Evolutionary conservation across 2,888 invertebrate genomes (phyloP).

Genomic region (Chymomyza procnemis): DNA sequence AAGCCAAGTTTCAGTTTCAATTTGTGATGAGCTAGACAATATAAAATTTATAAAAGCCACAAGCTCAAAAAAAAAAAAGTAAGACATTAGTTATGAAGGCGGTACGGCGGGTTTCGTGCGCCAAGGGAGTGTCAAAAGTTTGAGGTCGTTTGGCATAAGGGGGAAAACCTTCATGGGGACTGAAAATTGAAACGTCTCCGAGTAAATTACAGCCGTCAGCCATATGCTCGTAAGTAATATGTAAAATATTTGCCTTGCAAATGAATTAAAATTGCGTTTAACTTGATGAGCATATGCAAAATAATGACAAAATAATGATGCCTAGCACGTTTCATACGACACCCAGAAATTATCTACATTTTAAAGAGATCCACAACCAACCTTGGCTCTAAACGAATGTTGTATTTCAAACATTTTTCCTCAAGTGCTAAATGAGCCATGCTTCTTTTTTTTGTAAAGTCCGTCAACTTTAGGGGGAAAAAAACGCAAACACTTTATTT

Average conservation of each 20-base stretch:
- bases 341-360: background rate
- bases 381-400: background rate
- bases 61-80: background rate
- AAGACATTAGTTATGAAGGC: background rate
- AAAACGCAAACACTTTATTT: background rate
- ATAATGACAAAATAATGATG: background rate
- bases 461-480: background rate
- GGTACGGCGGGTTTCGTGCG: background rate
- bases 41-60: background rate
- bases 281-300: constrained; percentile 21
- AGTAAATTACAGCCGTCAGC: constrained; percentile 6
- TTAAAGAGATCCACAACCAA: background rate
- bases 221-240: constrained; percentile 9
- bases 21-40: constrained; percentile 15
- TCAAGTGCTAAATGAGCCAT: background rate
- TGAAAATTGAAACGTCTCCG: constrained; percentile 35
- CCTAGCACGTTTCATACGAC: background rate
- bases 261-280: constrained; percentile 56
- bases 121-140: background rate
- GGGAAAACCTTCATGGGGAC: constrained; percentile 14
- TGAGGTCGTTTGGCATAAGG: background rate
- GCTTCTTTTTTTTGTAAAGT: background rate
- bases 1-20: constrained; percentile 57
- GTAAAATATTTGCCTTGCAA: constrained; percentile 46
- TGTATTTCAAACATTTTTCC: background rate